These are phyloP conservation scores for Cacatua alba DNA, from an alignment of 2,113 vertebrate genomes.

Conservation along the genomic window DNA sequence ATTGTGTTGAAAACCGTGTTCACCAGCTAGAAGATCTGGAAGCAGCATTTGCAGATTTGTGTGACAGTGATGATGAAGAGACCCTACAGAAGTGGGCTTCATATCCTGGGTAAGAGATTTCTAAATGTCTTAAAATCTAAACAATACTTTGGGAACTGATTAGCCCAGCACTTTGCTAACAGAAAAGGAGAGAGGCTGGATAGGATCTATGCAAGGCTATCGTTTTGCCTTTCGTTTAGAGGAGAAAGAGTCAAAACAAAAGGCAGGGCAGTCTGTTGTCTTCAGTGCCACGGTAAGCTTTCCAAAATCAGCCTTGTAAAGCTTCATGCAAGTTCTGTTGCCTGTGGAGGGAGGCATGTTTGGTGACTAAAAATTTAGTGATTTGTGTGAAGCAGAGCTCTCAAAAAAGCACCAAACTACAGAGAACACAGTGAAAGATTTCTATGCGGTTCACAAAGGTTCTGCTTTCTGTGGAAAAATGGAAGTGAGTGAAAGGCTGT, in stretches of 20 bases:
- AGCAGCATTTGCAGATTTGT: conserved; percentile 89
- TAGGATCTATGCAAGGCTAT: neutral
- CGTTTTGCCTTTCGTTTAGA: neutral
- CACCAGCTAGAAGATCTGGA: conserved; percentile 94
- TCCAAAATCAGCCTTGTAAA: neutral
- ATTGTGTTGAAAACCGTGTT: conserved; percentile 87
- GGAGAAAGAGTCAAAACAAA: neutral
- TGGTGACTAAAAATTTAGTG: neutral
- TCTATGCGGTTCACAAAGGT: neutral
- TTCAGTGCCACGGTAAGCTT: neutral
- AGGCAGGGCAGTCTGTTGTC: neutral
- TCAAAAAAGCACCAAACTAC: neutral
- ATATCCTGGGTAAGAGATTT: conserved; percentile 79
- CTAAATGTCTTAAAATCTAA: neutral
- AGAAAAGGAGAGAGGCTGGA: neutral
- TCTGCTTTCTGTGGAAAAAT: neutral
- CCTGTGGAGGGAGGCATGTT: neutral
- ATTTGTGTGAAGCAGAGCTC: neutral
- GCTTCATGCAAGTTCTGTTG: neutral
- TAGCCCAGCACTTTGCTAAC: neutral
- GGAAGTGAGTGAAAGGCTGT: neutral
- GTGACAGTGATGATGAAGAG: conserved; percentile 88
- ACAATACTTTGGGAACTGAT: neutral
- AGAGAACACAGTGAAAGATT: neutral
- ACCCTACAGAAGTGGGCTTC: conserved; percentile 83